Evolutionary conservation across 2,113 vertebrate genomes (phyloP).

Genomic region (Aplodontia rufa): DNA sequence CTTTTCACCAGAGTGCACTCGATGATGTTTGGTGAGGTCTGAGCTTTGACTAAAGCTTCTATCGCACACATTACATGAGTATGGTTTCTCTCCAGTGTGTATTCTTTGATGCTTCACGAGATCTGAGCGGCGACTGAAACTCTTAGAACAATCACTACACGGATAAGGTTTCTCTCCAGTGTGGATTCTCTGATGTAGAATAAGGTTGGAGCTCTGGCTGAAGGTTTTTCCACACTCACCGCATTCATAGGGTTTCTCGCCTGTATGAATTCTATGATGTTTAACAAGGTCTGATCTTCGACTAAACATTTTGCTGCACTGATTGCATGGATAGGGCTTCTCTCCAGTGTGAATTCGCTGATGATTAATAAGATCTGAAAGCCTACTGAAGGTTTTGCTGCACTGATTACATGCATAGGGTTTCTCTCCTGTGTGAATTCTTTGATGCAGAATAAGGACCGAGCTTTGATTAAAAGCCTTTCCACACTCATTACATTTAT

Average conservation of each 20-base stretch:
- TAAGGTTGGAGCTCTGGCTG: slow-evolving; percentile 73
- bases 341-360: slow-evolving; percentile 75
- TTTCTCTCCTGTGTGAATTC: slow-evolving; percentile 78
- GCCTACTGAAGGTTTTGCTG: slow-evolving; percentile 69
- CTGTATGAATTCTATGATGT: slow-evolving; percentile 74
- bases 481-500: slow-evolving; percentile 74
- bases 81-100: slow-evolving; percentile 77
- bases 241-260: slow-evolving; percentile 77
- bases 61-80: slow-evolving; percentile 66
- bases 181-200: slow-evolving; percentile 77
- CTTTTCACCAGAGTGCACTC: slow-evolving; percentile 74
- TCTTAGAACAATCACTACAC: slow-evolving; percentile 63
- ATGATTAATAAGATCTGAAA: slow-evolving; percentile 74
- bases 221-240: slow-evolving; percentile 75
- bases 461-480: slow-evolving; percentile 79
- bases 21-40: slow-evolving; percentile 74
- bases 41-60: slow-evolving; percentile 77
- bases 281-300: slow-evolving; percentile 71
- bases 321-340: slow-evolving; percentile 65
- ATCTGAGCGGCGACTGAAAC: slow-evolving; percentile 67
- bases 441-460: slow-evolving; percentile 74
- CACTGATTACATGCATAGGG: slow-evolving; percentile 63
- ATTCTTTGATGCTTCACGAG: slow-evolving; percentile 72
- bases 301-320: slow-evolving; percentile 74
- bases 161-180: slow-evolving; percentile 76